These are phyloP conservation scores for Aphis gossypii DNA, from an alignment of 1,140 invertebrate genomes.

Conservation along the genomic window DNA sequence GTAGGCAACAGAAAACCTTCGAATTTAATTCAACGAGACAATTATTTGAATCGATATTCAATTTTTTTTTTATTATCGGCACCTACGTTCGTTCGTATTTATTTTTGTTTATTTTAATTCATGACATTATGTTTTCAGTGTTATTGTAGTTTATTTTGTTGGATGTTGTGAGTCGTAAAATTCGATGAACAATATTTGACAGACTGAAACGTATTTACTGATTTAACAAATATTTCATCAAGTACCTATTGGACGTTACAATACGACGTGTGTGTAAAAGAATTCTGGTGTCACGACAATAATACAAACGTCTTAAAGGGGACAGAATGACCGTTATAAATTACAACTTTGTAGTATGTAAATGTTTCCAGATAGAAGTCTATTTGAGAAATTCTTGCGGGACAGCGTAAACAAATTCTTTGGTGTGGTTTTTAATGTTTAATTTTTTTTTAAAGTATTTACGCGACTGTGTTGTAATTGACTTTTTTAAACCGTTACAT, in stretches of 20 bases:
- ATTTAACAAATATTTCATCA: not conserved
- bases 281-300: not conserved
- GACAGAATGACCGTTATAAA: not conserved
- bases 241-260: not conserved
- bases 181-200: too few species aligned
- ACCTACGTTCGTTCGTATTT: too few species aligned
- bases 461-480: not conserved
- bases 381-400: not conserved
- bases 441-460: not conserved
- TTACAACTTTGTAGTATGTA: not conserved
- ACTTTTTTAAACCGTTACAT: not conserved
- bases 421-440: not conserved
- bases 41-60: not conserved
- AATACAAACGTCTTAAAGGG: not conserved
- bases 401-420: not conserved
- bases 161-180: too few species aligned
- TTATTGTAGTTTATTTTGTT: too few species aligned
- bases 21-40: not conserved
- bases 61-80: too few species aligned
- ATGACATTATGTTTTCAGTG: too few species aligned
- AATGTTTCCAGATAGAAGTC: conserved; percentile 4
- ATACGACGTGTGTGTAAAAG: not conserved
- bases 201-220: too few species aligned
- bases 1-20: not conserved
- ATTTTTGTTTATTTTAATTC: too few species aligned